Conservation (phyloP, 1,140 invertebrate genomes). For the Pseudomyrmex flavicornis region DNA sequence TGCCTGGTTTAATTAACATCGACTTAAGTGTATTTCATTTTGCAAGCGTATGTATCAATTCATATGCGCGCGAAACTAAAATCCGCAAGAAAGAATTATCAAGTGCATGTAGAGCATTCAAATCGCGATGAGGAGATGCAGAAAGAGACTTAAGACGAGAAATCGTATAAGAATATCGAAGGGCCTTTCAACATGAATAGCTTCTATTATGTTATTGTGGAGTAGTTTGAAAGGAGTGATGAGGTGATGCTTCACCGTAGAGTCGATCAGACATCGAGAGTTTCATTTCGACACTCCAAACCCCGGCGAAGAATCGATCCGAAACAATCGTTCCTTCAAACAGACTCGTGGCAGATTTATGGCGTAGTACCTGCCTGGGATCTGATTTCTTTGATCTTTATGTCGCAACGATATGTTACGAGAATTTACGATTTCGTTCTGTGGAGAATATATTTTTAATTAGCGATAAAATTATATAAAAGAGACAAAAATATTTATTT, state of each 20-base stretch:
- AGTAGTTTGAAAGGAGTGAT: slow-evolving; percentile 66
- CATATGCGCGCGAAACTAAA: background rate
- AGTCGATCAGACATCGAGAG: slow-evolving; percentile 73
- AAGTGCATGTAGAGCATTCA: slow-evolving; percentile 62
- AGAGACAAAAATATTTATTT: too few relatives aligned
- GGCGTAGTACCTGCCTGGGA: slow-evolving; percentile 65
- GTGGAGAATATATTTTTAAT: background rate
- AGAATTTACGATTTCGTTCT: slow-evolving; percentile 51
- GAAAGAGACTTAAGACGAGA: slow-evolving; percentile 54
- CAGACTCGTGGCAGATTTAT: slow-evolving; percentile 71
- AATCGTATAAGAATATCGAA: slow-evolving; percentile 71
- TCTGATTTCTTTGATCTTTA: slow-evolving; percentile 67
- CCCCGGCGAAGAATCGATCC: slow-evolving; percentile 67
- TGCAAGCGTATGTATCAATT: background rate
- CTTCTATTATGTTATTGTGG: slow-evolving; percentile 73
- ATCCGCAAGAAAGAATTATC: slow-evolving; percentile 14
- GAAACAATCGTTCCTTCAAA: slow-evolving; percentile 77
- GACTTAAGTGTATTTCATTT: background rate
- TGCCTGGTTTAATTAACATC: too few relatives aligned
- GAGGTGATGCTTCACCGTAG: slow-evolving; percentile 64
- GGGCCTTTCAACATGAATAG: slow-evolving; percentile 71
- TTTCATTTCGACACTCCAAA: slow-evolving; percentile 74
- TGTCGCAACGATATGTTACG: slow-evolving; percentile 58
- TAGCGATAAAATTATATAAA: too few relatives aligned
- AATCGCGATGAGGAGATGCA: slow-evolving; percentile 55